Evolutionary conservation across 2,113 vertebrate genomes (phyloP).

Genomic region (Opisthocomus hoazin): DNA sequence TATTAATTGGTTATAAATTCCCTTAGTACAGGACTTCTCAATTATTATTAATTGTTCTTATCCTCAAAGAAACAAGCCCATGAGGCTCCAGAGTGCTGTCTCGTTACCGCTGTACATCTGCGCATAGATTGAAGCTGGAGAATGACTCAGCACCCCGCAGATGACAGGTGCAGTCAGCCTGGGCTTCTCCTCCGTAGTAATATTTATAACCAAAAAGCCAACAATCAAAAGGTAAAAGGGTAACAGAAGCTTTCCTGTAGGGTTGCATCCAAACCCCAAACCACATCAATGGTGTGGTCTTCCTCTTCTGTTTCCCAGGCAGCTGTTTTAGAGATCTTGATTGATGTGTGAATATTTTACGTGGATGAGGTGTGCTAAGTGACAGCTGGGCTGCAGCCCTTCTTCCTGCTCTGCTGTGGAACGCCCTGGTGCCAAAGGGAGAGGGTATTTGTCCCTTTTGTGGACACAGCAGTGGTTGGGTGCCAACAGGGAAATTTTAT

Average conservation of each 20-base stretch:
- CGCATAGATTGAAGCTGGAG: not conserved
- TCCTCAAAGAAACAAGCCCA: not conserved
- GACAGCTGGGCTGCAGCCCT: not conserved
- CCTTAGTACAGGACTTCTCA: not conserved
- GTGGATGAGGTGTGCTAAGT: not conserved
- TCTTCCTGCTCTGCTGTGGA: not conserved
- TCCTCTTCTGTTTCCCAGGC: not conserved
- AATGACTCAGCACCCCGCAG: not conserved
- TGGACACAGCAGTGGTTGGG: not conserved
- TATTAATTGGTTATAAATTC: constrained; percentile 4
- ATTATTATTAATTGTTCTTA: constrained; percentile 1
- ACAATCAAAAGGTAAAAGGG: not conserved
- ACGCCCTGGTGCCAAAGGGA: not conserved
- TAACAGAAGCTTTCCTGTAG: not conserved
- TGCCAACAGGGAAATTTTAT: not conserved
- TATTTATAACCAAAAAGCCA: not conserved
- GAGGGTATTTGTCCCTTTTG: not conserved
- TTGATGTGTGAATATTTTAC: not conserved
- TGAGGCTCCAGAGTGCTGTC: not conserved
- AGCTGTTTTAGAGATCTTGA: not conserved
- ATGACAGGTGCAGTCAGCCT: not conserved
- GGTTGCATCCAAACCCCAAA: not conserved
- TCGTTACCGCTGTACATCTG: not conserved
- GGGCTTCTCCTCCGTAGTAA: not conserved
- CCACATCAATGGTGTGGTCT: not conserved